Evolutionary conservation across 2,113 vertebrate species (phyloP).

Genomic region (Paralichthys olivaceus): DNA sequence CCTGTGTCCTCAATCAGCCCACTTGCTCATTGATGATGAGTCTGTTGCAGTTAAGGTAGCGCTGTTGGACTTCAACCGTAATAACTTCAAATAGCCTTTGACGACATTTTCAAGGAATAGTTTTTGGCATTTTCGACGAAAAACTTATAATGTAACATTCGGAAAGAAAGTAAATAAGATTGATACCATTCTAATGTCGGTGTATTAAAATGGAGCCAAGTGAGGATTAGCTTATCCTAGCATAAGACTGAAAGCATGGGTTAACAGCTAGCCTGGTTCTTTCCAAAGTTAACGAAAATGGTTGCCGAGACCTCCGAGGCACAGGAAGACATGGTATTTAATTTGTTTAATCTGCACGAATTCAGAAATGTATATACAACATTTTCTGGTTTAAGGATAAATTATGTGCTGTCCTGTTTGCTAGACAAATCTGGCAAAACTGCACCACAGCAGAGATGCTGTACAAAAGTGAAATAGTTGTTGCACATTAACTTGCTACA

Average conservation of each 20-base stretch:
- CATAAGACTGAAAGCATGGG: too few relatives aligned
- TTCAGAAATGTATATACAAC: neutral
- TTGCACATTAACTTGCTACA: too few relatives aligned
- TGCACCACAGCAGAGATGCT: neutral
- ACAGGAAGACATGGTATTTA: neutral
- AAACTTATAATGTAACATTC: neutral
- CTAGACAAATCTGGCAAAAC: neutral
- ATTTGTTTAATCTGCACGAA: too few relatives aligned
- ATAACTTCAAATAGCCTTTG: too few relatives aligned
- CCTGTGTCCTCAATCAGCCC: conserved; percentile 11
- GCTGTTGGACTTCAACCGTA: neutral
- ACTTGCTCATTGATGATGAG: neutral
- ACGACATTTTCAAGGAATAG: neutral
- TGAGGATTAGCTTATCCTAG: too few relatives aligned
- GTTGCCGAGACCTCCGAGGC: neutral
- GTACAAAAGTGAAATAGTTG: too few relatives aligned
- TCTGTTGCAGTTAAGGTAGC: neutral
- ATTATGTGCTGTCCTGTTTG: neutral
- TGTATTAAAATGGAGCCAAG: too few relatives aligned
- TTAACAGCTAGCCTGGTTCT: too few relatives aligned
- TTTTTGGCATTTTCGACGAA: neutral
- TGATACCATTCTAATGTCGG: too few relatives aligned
- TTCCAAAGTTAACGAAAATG: neutral
- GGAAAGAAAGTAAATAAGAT: too few relatives aligned
- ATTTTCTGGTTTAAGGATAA: neutral